Conservation (phyloP, 1,140 invertebrate species). For the Dinothrombium tinctorium region DNA sequence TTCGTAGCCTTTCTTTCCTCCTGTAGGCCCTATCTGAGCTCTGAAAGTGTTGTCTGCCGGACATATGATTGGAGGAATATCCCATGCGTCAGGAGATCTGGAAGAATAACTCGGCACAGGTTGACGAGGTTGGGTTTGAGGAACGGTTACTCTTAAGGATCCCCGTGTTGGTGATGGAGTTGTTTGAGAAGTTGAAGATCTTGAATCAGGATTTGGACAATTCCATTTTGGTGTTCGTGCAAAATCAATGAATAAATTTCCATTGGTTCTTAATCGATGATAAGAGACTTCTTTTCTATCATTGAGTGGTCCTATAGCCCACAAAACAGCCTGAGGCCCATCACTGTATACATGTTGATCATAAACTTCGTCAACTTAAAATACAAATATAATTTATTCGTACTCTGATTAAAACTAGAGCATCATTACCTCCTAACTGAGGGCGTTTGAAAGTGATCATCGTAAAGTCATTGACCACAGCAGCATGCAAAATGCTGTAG, state of each 20-base stretch:
- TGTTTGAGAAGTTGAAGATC: not conserved
- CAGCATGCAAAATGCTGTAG: constrained; percentile 54
- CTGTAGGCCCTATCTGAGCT: constrained; percentile 17
- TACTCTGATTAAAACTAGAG: constrained; percentile 39
- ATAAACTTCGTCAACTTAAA: constrained; percentile 12
- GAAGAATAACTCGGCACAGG: not conserved
- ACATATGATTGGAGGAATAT: constrained; percentile 14
- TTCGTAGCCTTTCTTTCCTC: constrained; percentile 15
- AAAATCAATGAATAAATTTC: constrained; percentile 56
- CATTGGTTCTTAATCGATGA: constrained; percentile 31
- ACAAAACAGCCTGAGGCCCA: constrained; percentile 48
- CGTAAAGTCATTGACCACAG: constrained; percentile 69
- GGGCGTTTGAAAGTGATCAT: constrained; percentile 74
- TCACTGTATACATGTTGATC: constrained; percentile 24
- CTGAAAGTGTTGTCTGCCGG: constrained; percentile 16
- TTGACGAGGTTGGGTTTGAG: not conserved
- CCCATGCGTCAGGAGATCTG: constrained; percentile 9
- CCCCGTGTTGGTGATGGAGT: not conserved
- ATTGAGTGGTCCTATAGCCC: constrained; percentile 61
- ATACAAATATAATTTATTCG: constrained; percentile 32
- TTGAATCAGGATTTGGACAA: constrained; percentile 51
- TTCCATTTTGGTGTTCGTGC: constrained; percentile 67
- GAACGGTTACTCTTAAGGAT: not conserved
- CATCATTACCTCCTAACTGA: constrained; percentile 41
- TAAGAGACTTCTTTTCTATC: constrained; percentile 50